Evolutionary conservation across 2,888 invertebrate genomes (phyloP).

Genomic region (Acleris emargana): DNA sequence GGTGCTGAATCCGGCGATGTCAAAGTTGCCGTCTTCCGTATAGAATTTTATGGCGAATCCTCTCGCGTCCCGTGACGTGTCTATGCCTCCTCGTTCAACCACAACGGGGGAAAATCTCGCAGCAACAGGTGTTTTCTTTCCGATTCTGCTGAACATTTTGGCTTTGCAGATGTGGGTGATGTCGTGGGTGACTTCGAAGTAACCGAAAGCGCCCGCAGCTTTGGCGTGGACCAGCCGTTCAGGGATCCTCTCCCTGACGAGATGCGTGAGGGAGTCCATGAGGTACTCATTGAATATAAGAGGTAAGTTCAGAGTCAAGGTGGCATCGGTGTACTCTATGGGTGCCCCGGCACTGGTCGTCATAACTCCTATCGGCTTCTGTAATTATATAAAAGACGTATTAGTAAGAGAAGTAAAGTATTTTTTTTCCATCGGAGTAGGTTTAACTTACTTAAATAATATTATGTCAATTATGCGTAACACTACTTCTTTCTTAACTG

Average conservation of each 20-base stretch:
- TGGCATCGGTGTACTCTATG: constrained; percentile 87
- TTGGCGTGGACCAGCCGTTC: constrained; percentile 97
- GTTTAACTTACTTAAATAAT: too few relatives aligned
- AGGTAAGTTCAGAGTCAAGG: constrained; percentile 89
- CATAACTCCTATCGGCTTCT: constrained; percentile 81
- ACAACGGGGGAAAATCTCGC: constrained; percentile 91
- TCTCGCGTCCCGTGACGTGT: constrained; percentile 92
- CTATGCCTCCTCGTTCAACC: constrained; percentile 93
- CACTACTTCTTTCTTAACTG: too few relatives aligned
- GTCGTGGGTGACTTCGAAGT: constrained; percentile 93
- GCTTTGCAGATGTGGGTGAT: constrained; percentile 90
- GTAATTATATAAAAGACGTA: constrained; percentile 42
- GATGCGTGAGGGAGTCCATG: constrained; percentile 89
- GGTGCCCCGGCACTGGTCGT: constrained; percentile 91
- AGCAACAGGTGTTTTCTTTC: constrained; percentile 90
- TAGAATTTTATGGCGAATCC: constrained; percentile 97
- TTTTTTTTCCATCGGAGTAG: neutral
- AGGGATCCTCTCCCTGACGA: constrained; percentile 94
- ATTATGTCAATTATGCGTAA: too few relatives aligned
- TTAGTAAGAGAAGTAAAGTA: neutral
- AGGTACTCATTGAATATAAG: constrained; percentile 91
- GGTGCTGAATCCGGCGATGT: constrained; percentile 94
- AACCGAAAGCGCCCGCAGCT: constrained; percentile 94
- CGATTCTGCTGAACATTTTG: constrained; percentile 87
- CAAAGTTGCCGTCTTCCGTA: constrained; percentile 94